Conservation (phyloP, 2,888 invertebrate species). For the Dynastes maya region DNA sequence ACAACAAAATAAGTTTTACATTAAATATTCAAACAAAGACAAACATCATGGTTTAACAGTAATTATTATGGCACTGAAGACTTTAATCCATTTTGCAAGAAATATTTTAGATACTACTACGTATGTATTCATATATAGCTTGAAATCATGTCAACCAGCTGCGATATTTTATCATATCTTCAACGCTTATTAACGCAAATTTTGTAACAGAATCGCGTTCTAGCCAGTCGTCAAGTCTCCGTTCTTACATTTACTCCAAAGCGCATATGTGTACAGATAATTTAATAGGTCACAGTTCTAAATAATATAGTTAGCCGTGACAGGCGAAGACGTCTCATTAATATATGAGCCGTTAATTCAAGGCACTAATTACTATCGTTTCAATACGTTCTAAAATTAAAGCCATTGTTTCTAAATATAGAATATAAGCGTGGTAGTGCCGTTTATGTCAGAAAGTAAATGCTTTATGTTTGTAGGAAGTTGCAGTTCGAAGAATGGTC, state of each 20-base stretch:
- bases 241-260: neutral
- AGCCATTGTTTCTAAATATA: conserved; percentile 25
- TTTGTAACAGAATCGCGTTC: conserved; percentile 1
- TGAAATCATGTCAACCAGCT: too few species aligned
- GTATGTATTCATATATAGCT: too few species aligned
- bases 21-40: too few species aligned
- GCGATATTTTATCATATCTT: too few species aligned
- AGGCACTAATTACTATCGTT: conserved; percentile 1
- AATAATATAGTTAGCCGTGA: conserved; percentile 2
- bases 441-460: neutral
- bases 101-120: too few species aligned
- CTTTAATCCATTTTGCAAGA: too few species aligned
- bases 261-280: neutral
- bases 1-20: too few species aligned
- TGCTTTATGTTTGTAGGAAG: neutral
- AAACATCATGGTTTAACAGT: too few species aligned
- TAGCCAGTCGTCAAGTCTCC: neutral
- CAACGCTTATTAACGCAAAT: too few species aligned
- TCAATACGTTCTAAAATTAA: conserved; percentile 21
- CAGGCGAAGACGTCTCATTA: conserved; percentile 4
- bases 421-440: neutral
- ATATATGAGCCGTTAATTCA: neutral
- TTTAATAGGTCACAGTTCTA: conserved; percentile 15
- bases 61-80: too few species aligned
- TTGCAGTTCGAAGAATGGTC: neutral